These are phyloP conservation scores for Meleagris gallopavo DNA, from an alignment of 2,113 vertebrate genomes.

Conservation along the genomic window DNA sequence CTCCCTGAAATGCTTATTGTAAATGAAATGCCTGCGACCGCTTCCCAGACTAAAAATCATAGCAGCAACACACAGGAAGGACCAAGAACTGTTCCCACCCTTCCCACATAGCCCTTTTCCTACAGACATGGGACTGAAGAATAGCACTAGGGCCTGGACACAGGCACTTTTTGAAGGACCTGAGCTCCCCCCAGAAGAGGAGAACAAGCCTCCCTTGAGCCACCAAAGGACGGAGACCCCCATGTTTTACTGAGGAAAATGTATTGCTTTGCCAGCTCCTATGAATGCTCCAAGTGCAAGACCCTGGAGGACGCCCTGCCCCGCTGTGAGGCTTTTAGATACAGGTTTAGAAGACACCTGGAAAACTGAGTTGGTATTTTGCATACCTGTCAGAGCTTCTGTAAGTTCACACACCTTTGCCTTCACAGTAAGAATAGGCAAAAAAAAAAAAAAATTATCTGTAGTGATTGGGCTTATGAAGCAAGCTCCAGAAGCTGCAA, in stretches of 20 bases:
- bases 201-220: neutral
- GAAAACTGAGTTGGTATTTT: neutral
- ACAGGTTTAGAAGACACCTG: neutral
- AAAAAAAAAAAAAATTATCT: slow-evolving; percentile 12
- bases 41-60: neutral
- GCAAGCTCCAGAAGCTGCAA: neutral
- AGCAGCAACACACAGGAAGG: neutral
- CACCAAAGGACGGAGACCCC: neutral
- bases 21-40: neutral
- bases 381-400: neutral
- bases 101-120: neutral
- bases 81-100: neutral
- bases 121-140: neutral
- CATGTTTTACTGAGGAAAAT: slow-evolving; percentile 15
- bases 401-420: neutral
- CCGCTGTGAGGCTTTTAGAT: neutral
- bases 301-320: neutral
- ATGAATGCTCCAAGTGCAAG: neutral
- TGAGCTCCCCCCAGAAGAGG: neutral
- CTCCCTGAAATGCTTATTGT: slow-evolving; percentile 12
- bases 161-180: neutral
- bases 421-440: neutral
- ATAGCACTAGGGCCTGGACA: neutral
- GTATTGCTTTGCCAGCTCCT: neutral
- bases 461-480: neutral